phyloP scores from a whole-genome alignment of 2,888 invertebrate genomes.

The Sinelater perroti region DNA sequence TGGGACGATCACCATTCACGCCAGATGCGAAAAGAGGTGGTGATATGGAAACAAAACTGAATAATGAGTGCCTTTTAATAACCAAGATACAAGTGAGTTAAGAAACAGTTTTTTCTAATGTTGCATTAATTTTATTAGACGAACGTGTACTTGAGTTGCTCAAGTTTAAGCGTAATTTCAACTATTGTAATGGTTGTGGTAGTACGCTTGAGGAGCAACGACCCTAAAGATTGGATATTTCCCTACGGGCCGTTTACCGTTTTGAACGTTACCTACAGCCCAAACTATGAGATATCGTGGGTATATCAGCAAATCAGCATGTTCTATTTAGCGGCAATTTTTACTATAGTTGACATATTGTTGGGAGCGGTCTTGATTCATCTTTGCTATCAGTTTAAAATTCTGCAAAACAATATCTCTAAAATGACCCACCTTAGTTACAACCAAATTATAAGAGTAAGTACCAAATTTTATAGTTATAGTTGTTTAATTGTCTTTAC shows the following conservation, averaged over 20 bases:
- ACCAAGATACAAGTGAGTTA: conserved; percentile 9
- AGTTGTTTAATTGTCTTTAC: too few species aligned
- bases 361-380: conserved; percentile 28
- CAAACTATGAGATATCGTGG: conserved; percentile 19
- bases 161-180: background rate
- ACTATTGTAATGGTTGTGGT: background rate
- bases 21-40: conserved; percentile 17
- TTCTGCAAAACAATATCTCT: conserved; percentile 13
- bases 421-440: background rate
- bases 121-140: background rate
- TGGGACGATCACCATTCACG: conserved; percentile 6
- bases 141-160: background rate
- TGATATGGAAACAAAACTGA: conserved; percentile 2
- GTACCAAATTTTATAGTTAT: too few species aligned
- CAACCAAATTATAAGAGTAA: background rate
- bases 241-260: conserved; percentile 22
- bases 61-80: conserved; percentile 8
- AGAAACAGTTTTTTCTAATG: background rate
- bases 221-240: conserved; percentile 26
- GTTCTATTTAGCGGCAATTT: conserved; percentile 4
- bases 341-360: conserved; percentile 27
- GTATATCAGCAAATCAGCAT: conserved; percentile 22
- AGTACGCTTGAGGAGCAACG: background rate
- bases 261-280: conserved; percentile 27
- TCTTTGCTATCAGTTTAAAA: conserved; percentile 30